phyloP scores from a whole-genome alignment of 2,888 invertebrate species.

The Tipula unca region DNA sequence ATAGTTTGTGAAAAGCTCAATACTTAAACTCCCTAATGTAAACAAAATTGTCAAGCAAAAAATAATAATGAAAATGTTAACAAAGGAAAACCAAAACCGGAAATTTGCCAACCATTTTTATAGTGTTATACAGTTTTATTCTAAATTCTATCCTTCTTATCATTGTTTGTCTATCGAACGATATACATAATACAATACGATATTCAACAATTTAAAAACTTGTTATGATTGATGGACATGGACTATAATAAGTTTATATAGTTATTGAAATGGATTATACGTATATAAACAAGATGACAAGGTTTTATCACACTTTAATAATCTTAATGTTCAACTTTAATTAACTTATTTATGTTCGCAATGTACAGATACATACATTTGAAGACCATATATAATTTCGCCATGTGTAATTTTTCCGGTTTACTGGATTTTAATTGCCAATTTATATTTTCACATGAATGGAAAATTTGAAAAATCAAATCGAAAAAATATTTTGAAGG shows the following conservation, averaged over 20 bases:
- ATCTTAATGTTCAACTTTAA: neutral
- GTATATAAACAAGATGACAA: neutral
- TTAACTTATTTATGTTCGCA: neutral
- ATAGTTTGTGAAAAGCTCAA: neutral
- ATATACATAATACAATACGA: neutral
- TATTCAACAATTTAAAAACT: neutral
- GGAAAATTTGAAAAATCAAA: neutral
- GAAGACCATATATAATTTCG: neutral
- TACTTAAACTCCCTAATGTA: neutral
- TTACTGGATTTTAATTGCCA: neutral
- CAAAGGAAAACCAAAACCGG: neutral
- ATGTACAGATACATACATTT: neutral
- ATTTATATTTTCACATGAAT: neutral
- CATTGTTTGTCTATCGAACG: neutral
- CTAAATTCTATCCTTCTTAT: neutral
- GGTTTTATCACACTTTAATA: neutral
- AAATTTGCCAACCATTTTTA: neutral
- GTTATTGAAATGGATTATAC: neutral
- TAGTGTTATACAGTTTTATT: neutral
- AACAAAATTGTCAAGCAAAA: neutral
- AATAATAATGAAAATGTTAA: neutral
- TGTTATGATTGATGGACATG: neutral
- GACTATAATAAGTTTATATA: neutral
- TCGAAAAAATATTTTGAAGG: neutral
- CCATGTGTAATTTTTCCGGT: neutral